Evolutionary conservation across 92 coral and sea anemone genomes (phyloP), one percentile per base, ranked within the genome.

Genomic region (Epizoanthus stellaris): DNA sequence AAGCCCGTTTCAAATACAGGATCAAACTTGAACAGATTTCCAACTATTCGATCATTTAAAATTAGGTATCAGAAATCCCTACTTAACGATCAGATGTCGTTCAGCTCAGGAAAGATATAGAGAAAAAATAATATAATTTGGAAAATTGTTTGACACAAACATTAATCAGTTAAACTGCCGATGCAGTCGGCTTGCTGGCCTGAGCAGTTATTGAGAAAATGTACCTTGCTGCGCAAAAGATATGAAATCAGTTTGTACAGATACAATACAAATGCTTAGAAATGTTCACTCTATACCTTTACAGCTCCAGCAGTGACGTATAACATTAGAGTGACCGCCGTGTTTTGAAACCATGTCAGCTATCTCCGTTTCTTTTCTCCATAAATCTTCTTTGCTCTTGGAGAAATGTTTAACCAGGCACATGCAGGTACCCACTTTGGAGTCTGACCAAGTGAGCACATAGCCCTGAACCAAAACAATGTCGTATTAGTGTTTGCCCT

Each of bases 361-460:
- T 16, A 89, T 8, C 11, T 85, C 81, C 7, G 53, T 63, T 45
- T 89, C 91, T 4, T 84, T 84, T 9, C n/a, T 70, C 91, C 91
- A 89, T 25, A 30, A 58, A 5, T 70, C 86, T 68, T 85, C 91
- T 58, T 60, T 71, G 43, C 16, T 67, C 21, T 72, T 77, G 20
- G 91, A 85, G 62, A 89, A 89, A 59, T 89, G 82, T 57, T 89
- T 89, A 17, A 89, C 74, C 36, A 89, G 76, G 5, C 91, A 80
- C 82, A 84, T 69, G 9, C 54, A 36, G 1, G 74, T 43, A 10
- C 87, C 86, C 3, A 77, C 77, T 20, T 17, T 47, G 43, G 63
- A 34, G 47, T 59, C 85, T 36, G 75, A 64, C 70, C 88, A 79
- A 19, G 88, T 82, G 4, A 79, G 88, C 13, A 84, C 75, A 67